Conservation (phyloP, 2,888 invertebrate genomes). For the Diaprepes abbreviatus region DNA sequence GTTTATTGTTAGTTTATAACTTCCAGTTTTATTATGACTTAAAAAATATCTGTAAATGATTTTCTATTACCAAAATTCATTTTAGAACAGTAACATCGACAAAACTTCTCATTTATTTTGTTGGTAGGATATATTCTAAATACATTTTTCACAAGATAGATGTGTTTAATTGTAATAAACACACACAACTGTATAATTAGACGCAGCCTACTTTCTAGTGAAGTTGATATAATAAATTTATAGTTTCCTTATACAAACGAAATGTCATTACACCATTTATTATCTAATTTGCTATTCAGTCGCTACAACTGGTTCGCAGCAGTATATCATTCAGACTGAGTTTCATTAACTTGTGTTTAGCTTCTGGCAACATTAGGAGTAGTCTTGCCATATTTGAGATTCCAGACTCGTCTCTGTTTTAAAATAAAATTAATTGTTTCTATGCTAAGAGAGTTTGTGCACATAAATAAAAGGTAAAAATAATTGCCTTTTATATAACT, state of each 20-base stretch:
- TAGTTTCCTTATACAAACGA: neutral
- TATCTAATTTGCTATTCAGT: conserved; percentile 12
- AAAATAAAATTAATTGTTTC: conserved; percentile 15
- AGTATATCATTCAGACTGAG: conserved; percentile 14
- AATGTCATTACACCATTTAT: conserved; percentile 9
- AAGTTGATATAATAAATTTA: neutral
- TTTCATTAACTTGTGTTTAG: conserved; percentile 22
- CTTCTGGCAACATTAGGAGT: conserved; percentile 3
- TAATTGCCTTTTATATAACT: too few species aligned
- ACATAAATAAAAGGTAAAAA: neutral
- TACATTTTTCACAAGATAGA: too few species aligned
- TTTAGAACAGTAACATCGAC: too few species aligned
- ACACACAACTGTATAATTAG: too few species aligned
- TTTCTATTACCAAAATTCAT: too few species aligned
- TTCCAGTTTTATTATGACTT: too few species aligned
- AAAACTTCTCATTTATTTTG: too few species aligned
- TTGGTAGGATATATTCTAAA: too few species aligned
- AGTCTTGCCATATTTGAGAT: conserved; percentile 14
- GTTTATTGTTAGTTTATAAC: too few species aligned
- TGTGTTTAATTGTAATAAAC: too few species aligned
- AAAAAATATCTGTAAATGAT: too few species aligned
- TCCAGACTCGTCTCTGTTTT: neutral
- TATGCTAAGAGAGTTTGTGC: neutral
- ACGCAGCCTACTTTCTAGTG: too few species aligned
- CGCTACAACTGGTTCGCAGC: conserved; percentile 6